Conservation (phyloP, 2,113 vertebrate species). For the Recurvirostra avosetta region DNA sequence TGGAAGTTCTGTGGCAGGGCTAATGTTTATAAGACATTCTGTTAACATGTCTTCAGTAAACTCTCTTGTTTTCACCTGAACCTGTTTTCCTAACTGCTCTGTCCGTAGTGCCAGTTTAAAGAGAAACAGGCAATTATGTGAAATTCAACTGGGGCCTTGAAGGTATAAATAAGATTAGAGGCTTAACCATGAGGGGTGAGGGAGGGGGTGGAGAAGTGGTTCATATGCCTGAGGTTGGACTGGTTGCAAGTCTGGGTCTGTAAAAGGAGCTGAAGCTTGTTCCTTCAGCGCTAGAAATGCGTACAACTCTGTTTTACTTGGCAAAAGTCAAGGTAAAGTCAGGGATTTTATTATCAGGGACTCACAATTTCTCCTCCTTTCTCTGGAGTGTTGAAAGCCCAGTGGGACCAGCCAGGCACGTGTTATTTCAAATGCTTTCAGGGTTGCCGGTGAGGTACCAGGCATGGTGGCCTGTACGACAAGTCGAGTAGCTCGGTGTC, state of each 20-base stretch:
- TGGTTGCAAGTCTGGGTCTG: background rate
- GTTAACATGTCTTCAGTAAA: background rate
- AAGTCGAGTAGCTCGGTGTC: background rate
- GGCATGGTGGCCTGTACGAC: background rate
- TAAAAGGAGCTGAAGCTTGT: background rate
- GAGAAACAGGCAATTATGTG: background rate
- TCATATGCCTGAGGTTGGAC: background rate
- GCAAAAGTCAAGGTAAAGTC: background rate
- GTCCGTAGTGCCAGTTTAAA: background rate
- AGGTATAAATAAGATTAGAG: slow-evolving; percentile 31
- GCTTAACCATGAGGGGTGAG: background rate
- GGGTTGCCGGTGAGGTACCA: background rate
- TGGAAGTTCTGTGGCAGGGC: background rate
- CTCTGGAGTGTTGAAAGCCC: background rate
- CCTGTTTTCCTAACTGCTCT: background rate
- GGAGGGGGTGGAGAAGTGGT: background rate
- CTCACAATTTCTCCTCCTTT: background rate
- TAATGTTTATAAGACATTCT: background rate
- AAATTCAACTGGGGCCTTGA: background rate
- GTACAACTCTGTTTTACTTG: background rate
- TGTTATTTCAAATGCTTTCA: background rate
- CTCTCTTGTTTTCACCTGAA: background rate
- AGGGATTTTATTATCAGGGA: background rate
- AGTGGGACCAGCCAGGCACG: background rate
- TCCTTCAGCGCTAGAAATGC: background rate